Percentiles rank a stretch among this genome's conserved stretches.
Conservation (phyloP, 2,888 invertebrate genomes). For the Drosophila hamatofila region DNA sequence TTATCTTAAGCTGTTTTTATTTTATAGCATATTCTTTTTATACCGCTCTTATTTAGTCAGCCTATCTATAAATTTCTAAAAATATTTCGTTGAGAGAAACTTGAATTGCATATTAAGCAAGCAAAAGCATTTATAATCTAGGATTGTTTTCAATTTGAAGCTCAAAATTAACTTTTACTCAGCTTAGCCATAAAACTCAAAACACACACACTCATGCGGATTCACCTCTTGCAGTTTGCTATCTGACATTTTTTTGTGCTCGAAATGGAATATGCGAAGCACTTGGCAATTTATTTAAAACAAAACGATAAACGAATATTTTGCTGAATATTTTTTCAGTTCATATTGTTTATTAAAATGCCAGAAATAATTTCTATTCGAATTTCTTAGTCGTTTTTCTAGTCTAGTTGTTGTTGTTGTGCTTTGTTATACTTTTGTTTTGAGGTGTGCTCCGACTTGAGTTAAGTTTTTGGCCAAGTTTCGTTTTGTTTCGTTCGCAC, state of each 20-base stretch:
- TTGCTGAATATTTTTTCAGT: slow-evolving; percentile 42
- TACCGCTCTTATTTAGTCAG: neutral
- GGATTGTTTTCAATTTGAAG: neutral
- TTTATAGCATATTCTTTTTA: neutral
- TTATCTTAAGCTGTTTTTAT: no score
- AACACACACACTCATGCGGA: neutral
- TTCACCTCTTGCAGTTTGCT: slow-evolving; percentile 20
- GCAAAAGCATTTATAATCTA: neutral
- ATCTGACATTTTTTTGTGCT: slow-evolving; percentile 5
- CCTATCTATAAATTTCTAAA: neutral
- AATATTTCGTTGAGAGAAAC: neutral
- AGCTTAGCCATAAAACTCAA: neutral
- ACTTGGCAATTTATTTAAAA: slow-evolving; percentile 41
- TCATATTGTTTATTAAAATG: slow-evolving; percentile 73
- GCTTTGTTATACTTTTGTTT: slow-evolving; percentile 34
- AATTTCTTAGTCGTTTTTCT: slow-evolving; percentile 46
- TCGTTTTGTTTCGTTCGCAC: slow-evolving; percentile 34
- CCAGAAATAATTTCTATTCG: slow-evolving; percentile 69
- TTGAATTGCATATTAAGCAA: neutral
- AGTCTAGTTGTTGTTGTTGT: slow-evolving; percentile 13
- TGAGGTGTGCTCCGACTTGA: slow-evolving; percentile 54
- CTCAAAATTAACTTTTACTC: neutral
- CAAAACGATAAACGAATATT: slow-evolving; percentile 50
- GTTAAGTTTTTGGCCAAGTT: slow-evolving; percentile 23
- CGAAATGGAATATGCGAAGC: slow-evolving; percentile 22